Base-by-base conservation (phyloP, 1,140 invertebrate species). In the Drosophila arizonae region DNA sequence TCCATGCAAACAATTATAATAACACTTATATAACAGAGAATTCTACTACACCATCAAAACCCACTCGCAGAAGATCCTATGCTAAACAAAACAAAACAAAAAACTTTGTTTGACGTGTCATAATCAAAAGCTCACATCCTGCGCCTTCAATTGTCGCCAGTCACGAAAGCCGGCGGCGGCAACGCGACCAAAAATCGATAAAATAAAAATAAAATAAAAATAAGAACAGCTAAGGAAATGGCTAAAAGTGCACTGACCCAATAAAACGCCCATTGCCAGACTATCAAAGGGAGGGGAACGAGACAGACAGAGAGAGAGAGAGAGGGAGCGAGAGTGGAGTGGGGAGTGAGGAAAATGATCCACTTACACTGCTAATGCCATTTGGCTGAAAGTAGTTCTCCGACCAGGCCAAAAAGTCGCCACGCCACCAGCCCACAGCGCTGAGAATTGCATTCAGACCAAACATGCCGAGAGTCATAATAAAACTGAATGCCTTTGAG, bases 281-380 rank as follows among this genome's bases (percentile, higher is more conserved):
- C 13, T 24, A 50, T 54, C 39, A 41, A 33, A 9, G 15, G 11
- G 30, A 5, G 11, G 6, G 21, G 17, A 17, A 17, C 17, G 0
- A 17, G 17, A 17, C 15, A 8, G 6, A 46, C 8, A 11, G 36
- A 3, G 36, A 39, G 17, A n/a, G 6, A 46, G 43, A 8, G 15
- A 46, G 15, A 11, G 36, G 3, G 36, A 39, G 17, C 17, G 1
- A 6, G 30, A 5, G 28, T 15, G 0, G 4, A 9, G 9, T 13
- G 4, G 11, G 8, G 39, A 10, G 8, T 13, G 13, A 13, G 26
- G 39, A 43, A 26, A 15, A 62, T 57, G 33, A 55, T 63, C 28
- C 60, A 90, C 90, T 90, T 85, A 92, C 91, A 54, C 90, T 91
- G 55, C 65, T 82, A 15, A 90, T 79, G 52, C 90, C 91, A 73